Percentiles rank a stretch among this genome's conserved stretches.
These are phyloP conservation scores for Eulemur coronatus DNA, from an alignment of 2,797 vertebrate species.

Conservation along the genomic window DNA sequence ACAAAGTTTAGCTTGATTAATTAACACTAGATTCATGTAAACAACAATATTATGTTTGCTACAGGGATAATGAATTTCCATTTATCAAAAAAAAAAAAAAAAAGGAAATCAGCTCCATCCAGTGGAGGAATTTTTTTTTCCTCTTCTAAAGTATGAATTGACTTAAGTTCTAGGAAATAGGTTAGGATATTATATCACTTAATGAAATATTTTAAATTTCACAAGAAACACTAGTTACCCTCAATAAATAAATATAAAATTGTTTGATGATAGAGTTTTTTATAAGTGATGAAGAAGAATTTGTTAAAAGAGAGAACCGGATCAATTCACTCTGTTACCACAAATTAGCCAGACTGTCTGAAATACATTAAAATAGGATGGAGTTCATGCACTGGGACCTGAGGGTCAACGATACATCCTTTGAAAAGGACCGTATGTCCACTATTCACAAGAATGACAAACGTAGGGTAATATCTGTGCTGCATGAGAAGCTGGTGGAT, in stretches of 20 bases:
- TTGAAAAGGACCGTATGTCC: neutral
- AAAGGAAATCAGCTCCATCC: neutral
- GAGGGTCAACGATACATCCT: neutral
- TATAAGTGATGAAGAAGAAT: neutral
- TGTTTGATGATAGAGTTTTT: neutral
- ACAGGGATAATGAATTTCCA: conserved; percentile 22
- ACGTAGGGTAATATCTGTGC: neutral
- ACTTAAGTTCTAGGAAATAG: neutral
- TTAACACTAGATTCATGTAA: conserved; percentile 43
- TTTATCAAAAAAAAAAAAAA: neutral
- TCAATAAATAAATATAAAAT: neutral
- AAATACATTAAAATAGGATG: neutral
- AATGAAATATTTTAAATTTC: neutral
- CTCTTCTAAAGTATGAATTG: neutral
- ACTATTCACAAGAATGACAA: neutral
- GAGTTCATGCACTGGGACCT: neutral
- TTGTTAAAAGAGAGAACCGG: neutral
- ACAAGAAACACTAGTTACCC: neutral
- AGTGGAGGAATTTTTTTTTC: neutral
- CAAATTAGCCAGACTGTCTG: neutral
- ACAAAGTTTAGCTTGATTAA: conserved; percentile 44
- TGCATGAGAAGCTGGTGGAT: neutral
- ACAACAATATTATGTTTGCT: neutral
- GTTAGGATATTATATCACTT: neutral
- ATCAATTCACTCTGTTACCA: neutral